Evolutionary conservation across 2,888 invertebrate species (phyloP), one percentile per base, ranked within the genome.

Genomic region (Phaonia tiefii): DNA sequence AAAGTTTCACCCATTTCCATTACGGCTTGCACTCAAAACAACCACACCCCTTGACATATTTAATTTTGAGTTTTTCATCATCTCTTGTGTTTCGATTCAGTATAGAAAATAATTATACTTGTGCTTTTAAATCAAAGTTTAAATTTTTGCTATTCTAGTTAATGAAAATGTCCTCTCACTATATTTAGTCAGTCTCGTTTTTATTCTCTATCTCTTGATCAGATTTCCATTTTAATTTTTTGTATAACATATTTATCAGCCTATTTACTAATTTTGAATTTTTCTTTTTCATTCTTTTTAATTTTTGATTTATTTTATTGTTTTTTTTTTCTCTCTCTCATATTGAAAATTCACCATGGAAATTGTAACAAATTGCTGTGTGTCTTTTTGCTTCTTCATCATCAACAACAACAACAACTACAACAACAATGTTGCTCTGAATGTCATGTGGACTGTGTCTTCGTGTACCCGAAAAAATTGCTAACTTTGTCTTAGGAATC

Each of bases 401-500:
- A n/a, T n/a, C n/a, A n/a, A n/a, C n/a, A n/a, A n/a, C n/a, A n/a
- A n/a, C n/a, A n/a, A n/a, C n/a, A n/a, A n/a, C n/a, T n/a, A n/a
- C n/a, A n/a, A n/a, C n/a, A n/a, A n/a, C n/a, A n/a, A n/a, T n/a
- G n/a, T n/a, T n/a, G n/a, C n/a, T n/a, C n/a, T n/a, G n/a, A n/a
- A n/a, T n/a, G n/a, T n/a, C n/a, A n/a, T n/a, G n/a, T n/a, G n/a
- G n/a, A n/a, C n/a, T n/a, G n/a, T n/a, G n/a, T n/a, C n/a, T n/a
- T n/a, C n/a, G n/a, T n/a, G n/a, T n/a, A n/a, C n/a, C n/a, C n/a
- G n/a, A n/a, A n/a, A n/a, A n/a, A n/a, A n/a, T n/a, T 80, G 79
- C 84, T 81, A 81, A 78, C 78, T 84, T 85, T 84, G 84, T 83
- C 73, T 86, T 85, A 96, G 97, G 92, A 96, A 96, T 92, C 95